Evolutionary conservation across 64 coral and sea anemone genomes (phyloP), one percentile per base, ranked within the genome.

Genomic region (Porites australiensis): DNA sequence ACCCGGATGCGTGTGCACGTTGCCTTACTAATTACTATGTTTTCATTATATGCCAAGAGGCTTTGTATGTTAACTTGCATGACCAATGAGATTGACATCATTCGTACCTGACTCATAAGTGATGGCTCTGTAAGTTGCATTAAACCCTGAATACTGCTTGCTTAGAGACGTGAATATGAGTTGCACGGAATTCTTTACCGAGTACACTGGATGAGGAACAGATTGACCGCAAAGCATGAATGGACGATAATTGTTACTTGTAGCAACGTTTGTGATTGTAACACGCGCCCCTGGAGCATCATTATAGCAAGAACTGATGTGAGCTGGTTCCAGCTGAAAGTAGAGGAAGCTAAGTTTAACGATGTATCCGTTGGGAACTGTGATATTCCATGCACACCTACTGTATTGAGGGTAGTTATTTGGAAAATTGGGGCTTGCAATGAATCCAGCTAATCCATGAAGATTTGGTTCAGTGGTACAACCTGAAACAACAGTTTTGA

Each of bases 1-100:
- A 82, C 15, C 79, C 55, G 37, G 77, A 79, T 79, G 20, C 19
- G 58, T 82, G 53, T n/a, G 44, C 22, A 82, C n/a, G n/a, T n/a
- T n/a, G n/a, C n/a, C n/a, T n/a, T n/a, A n/a, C n/a, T n/a, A n/a
- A n/a, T n/a, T n/a, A n/a, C n/a, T n/a, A n/a, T n/a, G n/a, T n/a
- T n/a, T n/a, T n/a, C n/a, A n/a, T n/a, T n/a, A n/a, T n/a, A n/a
- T n/a, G n/a, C n/a, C n/a, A n/a, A n/a, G n/a, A n/a, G n/a, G n/a
- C n/a, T n/a, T n/a, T n/a, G n/a, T n/a, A n/a, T n/a, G n/a, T n/a
- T n/a, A n/a, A n/a, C n/a, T n/a, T n/a, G 52, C 52, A 54, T 9
- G 9, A 54, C 52, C 52, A 54, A 54, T 54, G 52, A 54, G 4
- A 54, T 54, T 5, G 52, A 5, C 4, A 54, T 54, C 4, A 54